Percentiles rank a stretch among this genome's conserved stretches.
phyloP scores from a whole-genome alignment of 2,888 invertebrate species.

The Rapana venosa region DNA sequence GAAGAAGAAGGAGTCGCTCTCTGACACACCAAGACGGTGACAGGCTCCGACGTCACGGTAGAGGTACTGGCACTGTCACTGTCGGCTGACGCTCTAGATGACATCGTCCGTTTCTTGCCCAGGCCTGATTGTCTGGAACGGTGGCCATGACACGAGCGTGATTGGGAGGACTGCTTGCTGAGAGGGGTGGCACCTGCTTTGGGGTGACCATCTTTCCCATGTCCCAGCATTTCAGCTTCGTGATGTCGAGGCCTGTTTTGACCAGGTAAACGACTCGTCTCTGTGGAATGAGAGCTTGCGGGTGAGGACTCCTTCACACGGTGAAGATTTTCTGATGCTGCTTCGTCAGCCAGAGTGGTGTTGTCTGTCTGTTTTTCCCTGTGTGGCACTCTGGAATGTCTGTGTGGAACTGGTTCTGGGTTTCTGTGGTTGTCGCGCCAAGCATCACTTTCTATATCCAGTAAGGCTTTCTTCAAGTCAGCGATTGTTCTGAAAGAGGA shows the following conservation, averaged over 20 bases:
- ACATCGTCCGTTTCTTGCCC: not conserved
- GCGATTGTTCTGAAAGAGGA: not conserved
- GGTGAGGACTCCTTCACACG: not conserved
- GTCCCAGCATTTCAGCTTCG: not conserved
- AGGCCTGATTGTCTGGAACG: not conserved
- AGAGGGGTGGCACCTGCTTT: not conserved
- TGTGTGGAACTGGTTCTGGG: not conserved
- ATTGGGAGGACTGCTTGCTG: not conserved
- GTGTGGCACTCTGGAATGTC: not conserved
- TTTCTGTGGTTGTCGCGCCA: not conserved
- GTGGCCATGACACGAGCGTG: not conserved
- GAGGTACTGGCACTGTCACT: conserved; percentile 31
- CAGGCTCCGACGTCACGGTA: conserved; percentile 33
- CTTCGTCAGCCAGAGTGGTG: not conserved
- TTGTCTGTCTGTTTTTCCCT: not conserved
- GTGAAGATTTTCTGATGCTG: not conserved
- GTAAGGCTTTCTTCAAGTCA: not conserved
- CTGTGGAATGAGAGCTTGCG: too few relatives aligned
- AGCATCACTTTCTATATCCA: not conserved
- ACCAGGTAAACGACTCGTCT: not conserved
- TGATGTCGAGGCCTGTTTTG: not conserved
- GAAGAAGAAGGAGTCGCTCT: not conserved
- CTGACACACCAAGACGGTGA: not conserved
- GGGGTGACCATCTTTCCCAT: not conserved
- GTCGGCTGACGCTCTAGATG: not conserved